These are phyloP conservation scores for Fulica atra DNA, from an alignment of 2,113 vertebrate species.

Conservation along the genomic window DNA sequence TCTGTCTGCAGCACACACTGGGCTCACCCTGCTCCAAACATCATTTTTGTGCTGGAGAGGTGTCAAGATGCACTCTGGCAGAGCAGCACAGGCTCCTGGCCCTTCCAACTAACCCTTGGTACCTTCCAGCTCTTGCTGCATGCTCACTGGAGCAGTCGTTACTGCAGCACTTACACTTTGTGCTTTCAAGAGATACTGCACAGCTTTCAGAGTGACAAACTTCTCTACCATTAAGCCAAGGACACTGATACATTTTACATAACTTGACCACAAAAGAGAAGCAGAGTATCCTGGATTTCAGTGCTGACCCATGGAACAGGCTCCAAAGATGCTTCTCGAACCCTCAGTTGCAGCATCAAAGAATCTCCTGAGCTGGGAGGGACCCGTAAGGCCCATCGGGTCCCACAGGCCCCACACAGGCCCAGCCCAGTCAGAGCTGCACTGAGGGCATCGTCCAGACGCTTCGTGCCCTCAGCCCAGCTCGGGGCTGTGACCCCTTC, in stretches of 20 bases:
- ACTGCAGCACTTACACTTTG: neutral
- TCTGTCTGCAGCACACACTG: accelerated
- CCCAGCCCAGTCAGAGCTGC: no score
- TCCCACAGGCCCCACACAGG: no score
- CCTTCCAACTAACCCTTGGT: neutral
- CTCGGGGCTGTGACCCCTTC: no score
- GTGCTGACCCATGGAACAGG: neutral
- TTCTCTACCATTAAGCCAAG: neutral
- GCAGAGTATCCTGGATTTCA: neutral
- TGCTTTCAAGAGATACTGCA: neutral
- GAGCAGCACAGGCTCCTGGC: accelerated
- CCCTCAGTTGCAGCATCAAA: neutral
- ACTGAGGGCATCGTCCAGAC: no score
- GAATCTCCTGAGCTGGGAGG: no score
- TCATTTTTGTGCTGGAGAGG: neutral
- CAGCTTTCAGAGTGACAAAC: neutral
- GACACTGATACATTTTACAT: neutral
- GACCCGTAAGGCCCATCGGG: no score
- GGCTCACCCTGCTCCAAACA: neutral
- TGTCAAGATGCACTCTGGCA: accelerated
- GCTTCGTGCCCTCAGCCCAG: no score
- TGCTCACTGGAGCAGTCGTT: neutral
- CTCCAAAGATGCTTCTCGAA: neutral
- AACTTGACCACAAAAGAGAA: neutral
- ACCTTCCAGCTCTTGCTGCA: neutral